Evolutionary conservation across 1,140 invertebrate genomes (phyloP).

Genomic region (Tetragonula clypearis): DNA sequence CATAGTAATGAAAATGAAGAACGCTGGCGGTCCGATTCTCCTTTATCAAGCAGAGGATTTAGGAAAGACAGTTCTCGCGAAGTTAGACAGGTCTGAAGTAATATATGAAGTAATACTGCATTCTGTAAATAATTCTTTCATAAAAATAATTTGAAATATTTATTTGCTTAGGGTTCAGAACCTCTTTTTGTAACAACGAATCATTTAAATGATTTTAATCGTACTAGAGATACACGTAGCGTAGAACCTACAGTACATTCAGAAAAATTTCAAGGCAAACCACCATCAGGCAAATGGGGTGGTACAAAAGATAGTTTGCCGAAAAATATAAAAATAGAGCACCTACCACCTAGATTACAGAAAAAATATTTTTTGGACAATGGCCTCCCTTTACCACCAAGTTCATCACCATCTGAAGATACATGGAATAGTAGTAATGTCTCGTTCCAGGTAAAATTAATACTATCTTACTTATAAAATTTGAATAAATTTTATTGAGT

Average conservation of each 20-base stretch:
- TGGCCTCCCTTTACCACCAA: constrained; percentile 73
- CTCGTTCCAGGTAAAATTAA: constrained; percentile 78
- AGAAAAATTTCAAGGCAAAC: constrained; percentile 82
- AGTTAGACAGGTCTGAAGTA: constrained; percentile 71
- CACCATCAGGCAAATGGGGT: constrained; percentile 81
- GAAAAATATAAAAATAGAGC: constrained; percentile 79
- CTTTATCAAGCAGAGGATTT: constrained; percentile 69
- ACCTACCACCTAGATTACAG: constrained; percentile 82
- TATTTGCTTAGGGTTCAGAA: constrained; percentile 80
- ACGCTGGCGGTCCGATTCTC: constrained; percentile 77
- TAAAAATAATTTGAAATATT: constrained; percentile 18
- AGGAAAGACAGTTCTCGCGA: constrained; percentile 73
- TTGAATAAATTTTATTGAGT: constrained; percentile 7
- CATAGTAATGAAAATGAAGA: constrained; percentile 76
- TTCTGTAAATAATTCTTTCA: background rate
- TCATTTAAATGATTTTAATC: constrained; percentile 75
- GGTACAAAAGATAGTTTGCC: constrained; percentile 76
- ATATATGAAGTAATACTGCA: background rate
- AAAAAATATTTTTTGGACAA: constrained; percentile 82
- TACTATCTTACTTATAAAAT: background rate
- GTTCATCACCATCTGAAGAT: constrained; percentile 76
- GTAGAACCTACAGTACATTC: constrained; percentile 79
- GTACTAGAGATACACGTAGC: constrained; percentile 82
- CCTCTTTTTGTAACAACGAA: constrained; percentile 78
- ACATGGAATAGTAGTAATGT: constrained; percentile 81